phyloP scores from a whole-genome alignment of 2,797 vertebrate species.

The Argyrosomus regius region DNA sequence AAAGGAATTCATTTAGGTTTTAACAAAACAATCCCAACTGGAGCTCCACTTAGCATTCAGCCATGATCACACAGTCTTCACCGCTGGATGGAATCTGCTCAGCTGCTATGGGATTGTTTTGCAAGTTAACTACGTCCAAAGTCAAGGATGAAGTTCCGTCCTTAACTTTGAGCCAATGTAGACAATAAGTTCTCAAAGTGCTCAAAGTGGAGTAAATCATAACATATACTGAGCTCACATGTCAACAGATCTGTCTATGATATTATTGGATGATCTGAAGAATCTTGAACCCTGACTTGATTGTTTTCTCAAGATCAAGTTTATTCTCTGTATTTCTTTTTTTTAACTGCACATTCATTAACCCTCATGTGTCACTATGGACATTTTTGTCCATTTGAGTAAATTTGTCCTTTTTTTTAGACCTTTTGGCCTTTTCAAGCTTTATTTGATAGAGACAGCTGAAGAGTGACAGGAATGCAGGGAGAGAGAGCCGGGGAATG shows the following conservation, averaged over 20 bases:
- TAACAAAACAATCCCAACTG: neutral
- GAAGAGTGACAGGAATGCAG: too few relatives aligned
- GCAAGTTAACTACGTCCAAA: neutral
- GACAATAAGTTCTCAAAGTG: neutral
- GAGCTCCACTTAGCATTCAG: neutral
- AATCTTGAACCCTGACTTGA: neutral
- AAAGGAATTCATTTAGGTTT: neutral
- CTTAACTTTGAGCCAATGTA: too few relatives aligned
- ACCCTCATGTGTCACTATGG: too few relatives aligned
- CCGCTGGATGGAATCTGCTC: neutral
- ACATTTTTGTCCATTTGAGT: too few relatives aligned
- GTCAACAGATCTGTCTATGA: neutral
- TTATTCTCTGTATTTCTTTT: too few relatives aligned
- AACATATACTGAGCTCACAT: neutral
- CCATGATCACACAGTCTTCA: neutral
- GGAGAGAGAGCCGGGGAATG: too few relatives aligned
- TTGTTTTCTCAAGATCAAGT: neutral
- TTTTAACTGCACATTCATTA: too few relatives aligned
- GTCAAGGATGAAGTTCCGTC: too few relatives aligned
- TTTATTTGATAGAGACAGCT: too few relatives aligned
- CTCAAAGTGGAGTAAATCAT: neutral
- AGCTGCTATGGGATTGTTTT: conserved; percentile 1
- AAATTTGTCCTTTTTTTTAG: too few relatives aligned
- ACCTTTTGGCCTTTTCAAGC: too few relatives aligned
- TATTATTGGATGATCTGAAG: neutral